phyloP scores from a whole-genome alignment of 1,140 invertebrate genomes.

The Dendrolimus punctatus region DNA sequence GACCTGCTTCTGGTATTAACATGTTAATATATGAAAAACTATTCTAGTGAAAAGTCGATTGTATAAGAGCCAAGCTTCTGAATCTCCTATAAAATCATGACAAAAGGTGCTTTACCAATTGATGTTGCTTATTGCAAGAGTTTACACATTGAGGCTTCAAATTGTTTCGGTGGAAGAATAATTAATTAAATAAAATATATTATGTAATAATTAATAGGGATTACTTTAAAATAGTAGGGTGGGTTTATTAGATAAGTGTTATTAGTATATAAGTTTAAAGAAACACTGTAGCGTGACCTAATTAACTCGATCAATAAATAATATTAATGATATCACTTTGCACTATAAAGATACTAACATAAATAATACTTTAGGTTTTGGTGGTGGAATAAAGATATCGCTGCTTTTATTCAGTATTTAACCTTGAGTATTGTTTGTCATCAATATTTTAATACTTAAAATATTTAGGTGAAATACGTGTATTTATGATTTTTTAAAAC shows the following conservation, averaged over 20 bases:
- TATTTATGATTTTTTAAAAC: slow-evolving; percentile 44
- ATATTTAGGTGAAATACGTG: slow-evolving; percentile 30
- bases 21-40: too few species aligned
- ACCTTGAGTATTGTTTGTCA: slow-evolving; percentile 56
- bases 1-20: too few species aligned
- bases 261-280: slow-evolving; percentile 13
- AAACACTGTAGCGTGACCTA: slow-evolving; percentile 13
- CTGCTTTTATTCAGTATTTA: slow-evolving; percentile 57
- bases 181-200: slow-evolving; percentile 12
- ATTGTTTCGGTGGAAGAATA: slow-evolving; percentile 12
- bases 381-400: slow-evolving; percentile 53
- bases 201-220: slow-evolving; percentile 6
- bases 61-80: too few species aligned
- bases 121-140: slow-evolving; percentile 18
- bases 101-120: slow-evolving; percentile 22
- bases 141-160: slow-evolving; percentile 18
- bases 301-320: slow-evolving; percentile 2
- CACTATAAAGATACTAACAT: slow-evolving; percentile 32
- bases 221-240: slow-evolving; percentile 17
- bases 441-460: slow-evolving; percentile 42
- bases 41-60: too few species aligned
- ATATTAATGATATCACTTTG: not conserved
- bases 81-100: slow-evolving; percentile 11
- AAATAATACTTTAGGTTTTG: slow-evolving; percentile 53
- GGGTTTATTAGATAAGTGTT: slow-evolving; percentile 24